Percentiles rank a stretch among this genome's conserved stretches.
Evolutionary conservation across 1,140 invertebrate genomes (phyloP).

Genomic region (Drosophila yakuba): DNA sequence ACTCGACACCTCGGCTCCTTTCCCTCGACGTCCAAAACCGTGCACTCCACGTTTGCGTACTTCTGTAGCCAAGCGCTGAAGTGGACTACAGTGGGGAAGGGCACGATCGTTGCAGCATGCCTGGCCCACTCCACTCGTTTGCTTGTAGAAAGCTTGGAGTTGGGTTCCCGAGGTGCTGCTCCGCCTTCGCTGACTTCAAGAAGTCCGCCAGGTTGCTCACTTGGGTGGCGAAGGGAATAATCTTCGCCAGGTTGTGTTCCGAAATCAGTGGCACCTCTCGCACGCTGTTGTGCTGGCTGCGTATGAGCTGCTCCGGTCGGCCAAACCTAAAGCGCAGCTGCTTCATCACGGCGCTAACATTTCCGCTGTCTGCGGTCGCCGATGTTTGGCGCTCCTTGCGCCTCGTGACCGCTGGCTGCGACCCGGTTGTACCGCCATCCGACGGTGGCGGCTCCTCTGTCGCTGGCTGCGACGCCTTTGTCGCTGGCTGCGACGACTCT

Average conservation of each 20-base stretch:
- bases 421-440: too few relatives aligned
- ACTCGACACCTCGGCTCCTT: not conserved
- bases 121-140: too few relatives aligned
- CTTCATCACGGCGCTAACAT: not conserved
- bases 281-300: not conserved
- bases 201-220: too few relatives aligned
- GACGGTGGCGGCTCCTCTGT: too few relatives aligned
- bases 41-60: not conserved
- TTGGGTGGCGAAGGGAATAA: too few relatives aligned
- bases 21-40: not conserved
- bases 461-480: too few relatives aligned
- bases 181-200: not conserved
- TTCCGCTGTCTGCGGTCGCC: not conserved
- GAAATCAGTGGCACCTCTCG: not conserved
- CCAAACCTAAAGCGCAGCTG: not conserved
- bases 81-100: too few relatives aligned
- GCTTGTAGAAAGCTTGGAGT: slow-evolving; percentile 1
- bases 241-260: not conserved
- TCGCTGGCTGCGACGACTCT: too few relatives aligned
- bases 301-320: slow-evolving; percentile 5
- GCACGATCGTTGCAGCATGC: too few relatives aligned
- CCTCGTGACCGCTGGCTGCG: too few relatives aligned
- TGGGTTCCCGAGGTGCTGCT: not conserved
- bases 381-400: too few relatives aligned
- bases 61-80: not conserved